A percentile compares a stretch with the other conserved stretches of the same genome.
phyloP scores from a whole-genome alignment of 2,888 invertebrate species.

The Imbricaverruca yamaguchii region DNA sequence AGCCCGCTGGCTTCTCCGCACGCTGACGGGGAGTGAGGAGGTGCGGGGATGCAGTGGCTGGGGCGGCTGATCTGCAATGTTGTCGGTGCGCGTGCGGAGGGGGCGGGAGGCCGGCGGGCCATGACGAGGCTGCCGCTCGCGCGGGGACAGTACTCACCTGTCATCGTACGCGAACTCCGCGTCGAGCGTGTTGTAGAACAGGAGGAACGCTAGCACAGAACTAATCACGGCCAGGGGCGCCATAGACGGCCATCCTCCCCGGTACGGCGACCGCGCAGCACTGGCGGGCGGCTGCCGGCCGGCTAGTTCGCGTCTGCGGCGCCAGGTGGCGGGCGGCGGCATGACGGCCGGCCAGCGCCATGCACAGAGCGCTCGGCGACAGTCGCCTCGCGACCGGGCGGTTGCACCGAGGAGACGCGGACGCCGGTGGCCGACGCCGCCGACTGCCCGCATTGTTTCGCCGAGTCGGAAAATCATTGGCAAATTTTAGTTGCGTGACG shows the following conservation, averaged over 20 bases:
- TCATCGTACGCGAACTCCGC: slow-evolving; percentile 49
- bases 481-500: slow-evolving; percentile 15
- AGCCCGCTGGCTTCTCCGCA: too few relatives aligned
- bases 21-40: too few relatives aligned
- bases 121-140: too few relatives aligned
- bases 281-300: slow-evolving; percentile 29
- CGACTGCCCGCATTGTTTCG: background rate
- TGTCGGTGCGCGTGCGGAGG: too few relatives aligned
- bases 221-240: slow-evolving; percentile 34
- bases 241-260: slow-evolving; percentile 33
- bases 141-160: slow-evolving; percentile 40
- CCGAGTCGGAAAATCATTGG: slow-evolving; percentile 15
- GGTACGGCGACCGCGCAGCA: slow-evolving; percentile 31
- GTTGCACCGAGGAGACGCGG: background rate
- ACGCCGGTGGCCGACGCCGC: background rate
- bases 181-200: slow-evolving; percentile 45
- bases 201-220: slow-evolving; percentile 38
- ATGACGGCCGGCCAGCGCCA: slow-evolving; percentile 23
- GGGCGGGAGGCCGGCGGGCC: too few relatives aligned
- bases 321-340: slow-evolving; percentile 27
- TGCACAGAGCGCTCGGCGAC: slow-evolving; percentile 25
- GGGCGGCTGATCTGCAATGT: too few relatives aligned
- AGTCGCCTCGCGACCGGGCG: slow-evolving; percentile 14
- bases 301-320: slow-evolving; percentile 24
- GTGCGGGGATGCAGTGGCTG: too few relatives aligned